Conservation (phyloP, 2,888 invertebrate genomes). For the Muschampia plurimacula region DNA sequence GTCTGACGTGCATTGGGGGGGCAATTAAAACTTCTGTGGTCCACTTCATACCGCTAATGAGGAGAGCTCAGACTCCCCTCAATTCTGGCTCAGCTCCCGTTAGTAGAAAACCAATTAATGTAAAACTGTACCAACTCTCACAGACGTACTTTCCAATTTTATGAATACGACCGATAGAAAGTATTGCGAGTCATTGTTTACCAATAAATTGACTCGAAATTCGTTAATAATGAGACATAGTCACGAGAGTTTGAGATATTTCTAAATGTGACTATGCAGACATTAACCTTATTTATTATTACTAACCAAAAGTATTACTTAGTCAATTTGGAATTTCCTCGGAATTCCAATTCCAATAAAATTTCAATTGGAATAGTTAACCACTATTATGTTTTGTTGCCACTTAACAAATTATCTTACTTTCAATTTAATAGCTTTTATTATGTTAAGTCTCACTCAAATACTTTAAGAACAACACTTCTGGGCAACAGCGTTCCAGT, state of each 20-base stretch:
- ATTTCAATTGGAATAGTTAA: no score
- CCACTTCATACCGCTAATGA: constrained; percentile 72
- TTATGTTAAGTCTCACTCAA: no score
- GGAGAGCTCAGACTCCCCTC: constrained; percentile 53
- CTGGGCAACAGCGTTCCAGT: not conserved
- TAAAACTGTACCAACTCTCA: constrained; percentile 57
- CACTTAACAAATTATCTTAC: no score
- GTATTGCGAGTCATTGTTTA: constrained; percentile 52
- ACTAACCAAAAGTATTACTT: not conserved
- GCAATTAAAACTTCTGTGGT: constrained; percentile 72
- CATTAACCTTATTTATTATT: not conserved
- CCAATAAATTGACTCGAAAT: constrained; percentile 48
- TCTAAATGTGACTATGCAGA: not conserved
- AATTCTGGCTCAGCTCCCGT: constrained; percentile 57
- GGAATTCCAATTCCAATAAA: no score
- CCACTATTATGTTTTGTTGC: no score
- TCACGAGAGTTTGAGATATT: not conserved
- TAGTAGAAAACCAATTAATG: constrained; percentile 69
- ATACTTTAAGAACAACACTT: not conserved
- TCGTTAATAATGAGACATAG: constrained; percentile 3
- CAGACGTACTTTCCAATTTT: constrained; percentile 54
- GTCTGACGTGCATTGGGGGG: constrained; percentile 48
- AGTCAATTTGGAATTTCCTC: no score
- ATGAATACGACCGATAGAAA: constrained; percentile 41
- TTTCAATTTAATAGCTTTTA: no score